phyloP scores from a whole-genome alignment of 1,140 invertebrate species.

The Lasaia peninsularis region DNA sequence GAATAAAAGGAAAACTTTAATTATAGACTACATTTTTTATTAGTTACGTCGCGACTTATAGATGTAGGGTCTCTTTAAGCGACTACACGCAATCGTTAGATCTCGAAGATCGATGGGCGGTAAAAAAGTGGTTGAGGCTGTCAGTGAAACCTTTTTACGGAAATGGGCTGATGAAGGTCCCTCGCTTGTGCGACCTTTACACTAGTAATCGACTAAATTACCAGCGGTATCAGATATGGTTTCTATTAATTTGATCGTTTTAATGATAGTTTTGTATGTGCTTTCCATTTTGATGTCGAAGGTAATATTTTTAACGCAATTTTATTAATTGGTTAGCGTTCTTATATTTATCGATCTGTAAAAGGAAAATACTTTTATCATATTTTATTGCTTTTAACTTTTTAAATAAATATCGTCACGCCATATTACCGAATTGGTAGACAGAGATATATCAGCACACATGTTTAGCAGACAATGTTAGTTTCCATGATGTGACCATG shows the following conservation, averaged over 20 bases:
- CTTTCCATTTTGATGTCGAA: not conserved
- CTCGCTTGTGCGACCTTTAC: not conserved
- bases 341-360: too few species aligned
- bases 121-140: constrained; percentile 7
- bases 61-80: constrained; percentile 6
- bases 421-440: too few species aligned
- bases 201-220: constrained; percentile 10
- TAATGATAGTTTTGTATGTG: not conserved
- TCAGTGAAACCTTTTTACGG: constrained; percentile 12
- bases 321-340: not conserved
- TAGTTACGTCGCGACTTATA: not conserved
- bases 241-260: not conserved
- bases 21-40: too few species aligned
- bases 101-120: constrained; percentile 8
- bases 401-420: too few species aligned
- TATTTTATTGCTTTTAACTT: too few species aligned
- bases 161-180: not conserved
- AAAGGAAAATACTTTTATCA: too few species aligned
- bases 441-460: too few species aligned
- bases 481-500: too few species aligned
- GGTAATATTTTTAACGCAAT: not conserved
- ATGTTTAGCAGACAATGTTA: too few species aligned
- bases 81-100: constrained; percentile 6
- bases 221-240: constrained; percentile 2
- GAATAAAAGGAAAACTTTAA: too few species aligned